Evolutionary conservation across 1,140 invertebrate species (phyloP).

Genomic region (Cheumatopsyche charites): DNA sequence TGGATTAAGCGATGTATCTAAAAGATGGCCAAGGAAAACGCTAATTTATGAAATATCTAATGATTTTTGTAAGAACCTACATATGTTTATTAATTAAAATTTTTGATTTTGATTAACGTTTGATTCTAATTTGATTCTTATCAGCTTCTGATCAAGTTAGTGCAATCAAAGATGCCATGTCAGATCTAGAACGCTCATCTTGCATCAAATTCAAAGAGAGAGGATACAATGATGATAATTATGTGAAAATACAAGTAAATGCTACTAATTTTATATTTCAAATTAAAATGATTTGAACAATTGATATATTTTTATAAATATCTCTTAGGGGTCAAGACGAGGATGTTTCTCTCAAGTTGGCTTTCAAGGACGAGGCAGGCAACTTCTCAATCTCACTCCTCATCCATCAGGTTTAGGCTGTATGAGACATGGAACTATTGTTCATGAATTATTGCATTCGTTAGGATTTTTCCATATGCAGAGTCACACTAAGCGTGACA

Average conservation of each 20-base stretch:
- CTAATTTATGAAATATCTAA: conserved; percentile 69
- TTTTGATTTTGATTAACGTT: not conserved
- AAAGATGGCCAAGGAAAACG: conserved; percentile 68
- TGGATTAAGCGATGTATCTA: conserved; percentile 65
- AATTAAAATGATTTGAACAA: not conserved
- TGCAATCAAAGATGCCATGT: conserved; percentile 57
- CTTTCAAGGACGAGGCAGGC: conserved; percentile 53
- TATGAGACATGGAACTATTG: conserved; percentile 61
- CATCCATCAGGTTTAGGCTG: conserved; percentile 58
- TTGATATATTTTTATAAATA: not conserved
- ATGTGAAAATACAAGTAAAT: conserved; percentile 59
- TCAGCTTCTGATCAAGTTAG: conserved; percentile 55
- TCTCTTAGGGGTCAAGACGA: conserved; percentile 52
- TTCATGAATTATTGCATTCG: conserved; percentile 75
- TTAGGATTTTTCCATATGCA: conserved; percentile 80
- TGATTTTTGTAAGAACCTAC: conserved; percentile 66
- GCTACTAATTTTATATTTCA: not conserved
- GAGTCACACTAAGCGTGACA: conserved; percentile 70
- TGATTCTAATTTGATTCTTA: conserved; percentile 28
- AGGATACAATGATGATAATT: conserved; percentile 55
- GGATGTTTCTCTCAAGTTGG: conserved; percentile 63
- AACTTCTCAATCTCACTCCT: conserved; percentile 59
- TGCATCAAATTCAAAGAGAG: conserved; percentile 59
- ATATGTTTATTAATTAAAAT: not conserved
- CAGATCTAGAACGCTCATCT: conserved; percentile 56